A percentile compares a stretch with the other conserved stretches of the same genome.
These are phyloP conservation scores for Pelobates fuscus DNA, from an alignment of 2,113 vertebrate genomes.

Conservation along the genomic window DNA sequence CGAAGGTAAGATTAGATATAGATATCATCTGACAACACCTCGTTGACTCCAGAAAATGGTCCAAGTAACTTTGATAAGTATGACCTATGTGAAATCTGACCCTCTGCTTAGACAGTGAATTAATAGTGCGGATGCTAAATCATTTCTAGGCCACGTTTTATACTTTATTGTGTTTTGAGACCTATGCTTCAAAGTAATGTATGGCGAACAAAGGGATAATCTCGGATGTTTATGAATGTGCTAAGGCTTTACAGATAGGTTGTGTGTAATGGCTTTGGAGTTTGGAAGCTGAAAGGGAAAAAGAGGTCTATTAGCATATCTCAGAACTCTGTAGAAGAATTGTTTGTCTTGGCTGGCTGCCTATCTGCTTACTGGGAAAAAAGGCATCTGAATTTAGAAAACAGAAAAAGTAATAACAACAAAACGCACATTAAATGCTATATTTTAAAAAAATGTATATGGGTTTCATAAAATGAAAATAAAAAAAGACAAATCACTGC, in stretches of 20 bases:
- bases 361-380: neutral
- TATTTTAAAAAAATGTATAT: neutral
- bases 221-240: neutral
- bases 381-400: neutral
- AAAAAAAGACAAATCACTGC: constrained; percentile 3
- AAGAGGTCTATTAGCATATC: neutral
- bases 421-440: neutral
- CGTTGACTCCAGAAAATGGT: too few relatives aligned
- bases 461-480: constrained; percentile 1
- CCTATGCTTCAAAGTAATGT: too few relatives aligned
- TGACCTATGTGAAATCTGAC: too few relatives aligned
- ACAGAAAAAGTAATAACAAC: neutral
- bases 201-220: neutral
- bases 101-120: too few relatives aligned
- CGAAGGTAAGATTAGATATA: too few relatives aligned
- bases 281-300: neutral
- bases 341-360: neutral
- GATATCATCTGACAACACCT: too few relatives aligned
- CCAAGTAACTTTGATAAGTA: too few relatives aligned
- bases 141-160: too few relatives aligned
- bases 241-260: neutral
- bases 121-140: too few relatives aligned
- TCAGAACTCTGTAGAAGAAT: constrained; percentile 6
- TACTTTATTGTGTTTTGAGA: too few relatives aligned
- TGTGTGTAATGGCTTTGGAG: neutral